Percentiles rank a stretch among this genome's conserved stretches.
These are phyloP conservation scores for Pelosia muscerda DNA, from an alignment of 2,888 invertebrate genomes.

Conservation along the genomic window DNA sequence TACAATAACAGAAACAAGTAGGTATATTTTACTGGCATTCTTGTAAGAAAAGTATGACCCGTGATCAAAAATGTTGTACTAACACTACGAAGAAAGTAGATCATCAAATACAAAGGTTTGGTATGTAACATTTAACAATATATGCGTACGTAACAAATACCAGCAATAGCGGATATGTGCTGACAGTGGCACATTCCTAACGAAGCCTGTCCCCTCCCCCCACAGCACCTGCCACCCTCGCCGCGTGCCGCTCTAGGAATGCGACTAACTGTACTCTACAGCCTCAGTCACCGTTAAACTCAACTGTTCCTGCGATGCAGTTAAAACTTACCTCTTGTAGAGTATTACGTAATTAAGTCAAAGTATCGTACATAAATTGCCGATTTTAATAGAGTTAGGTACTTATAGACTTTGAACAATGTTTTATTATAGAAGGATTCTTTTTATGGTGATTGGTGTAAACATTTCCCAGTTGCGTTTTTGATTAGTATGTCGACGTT, in stretches of 20 bases:
- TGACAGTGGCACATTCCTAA: constrained; percentile 61
- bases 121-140: constrained; percentile 27
- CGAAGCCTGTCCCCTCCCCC: constrained; percentile 53
- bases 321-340: constrained; percentile 62
- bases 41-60: too few relatives aligned
- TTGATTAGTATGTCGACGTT: too few relatives aligned
- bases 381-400: constrained; percentile 45
- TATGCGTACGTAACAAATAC: constrained; percentile 44
- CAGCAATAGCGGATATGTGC: constrained; percentile 56
- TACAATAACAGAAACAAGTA: not conserved
- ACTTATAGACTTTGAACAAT: not conserved
- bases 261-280: constrained; percentile 78
- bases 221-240: constrained; percentile 64
- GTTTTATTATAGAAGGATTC: not conserved
- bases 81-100: constrained; percentile 15
- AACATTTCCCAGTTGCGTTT: too few relatives aligned
- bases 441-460: not conserved
- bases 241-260: constrained; percentile 75
- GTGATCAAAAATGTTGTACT: not conserved
- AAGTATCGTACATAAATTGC: constrained; percentile 56
- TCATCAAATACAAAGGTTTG: constrained; percentile 22
- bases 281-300: constrained; percentile 79
- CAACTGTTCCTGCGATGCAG: constrained; percentile 70
- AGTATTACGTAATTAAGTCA: constrained; percentile 58
- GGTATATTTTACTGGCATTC: too few relatives aligned